These are phyloP conservation scores for Andrena camellia DNA, from an alignment of 2,888 invertebrate genomes.

Conservation along the genomic window DNA sequence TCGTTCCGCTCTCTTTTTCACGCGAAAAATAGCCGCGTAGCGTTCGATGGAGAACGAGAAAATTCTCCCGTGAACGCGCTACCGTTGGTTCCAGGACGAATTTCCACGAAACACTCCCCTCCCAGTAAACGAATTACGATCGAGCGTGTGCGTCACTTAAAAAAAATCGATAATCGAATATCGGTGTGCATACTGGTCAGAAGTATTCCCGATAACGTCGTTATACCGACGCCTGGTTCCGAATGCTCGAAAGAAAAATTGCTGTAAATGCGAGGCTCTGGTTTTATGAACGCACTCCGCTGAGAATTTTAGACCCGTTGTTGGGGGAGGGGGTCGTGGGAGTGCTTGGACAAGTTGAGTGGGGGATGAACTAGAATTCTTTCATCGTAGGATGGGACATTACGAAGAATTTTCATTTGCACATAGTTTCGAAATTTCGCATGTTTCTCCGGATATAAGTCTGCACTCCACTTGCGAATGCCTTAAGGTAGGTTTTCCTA, in stretches of 20 bases:
- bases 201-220: conserved; percentile 30
- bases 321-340: background rate
- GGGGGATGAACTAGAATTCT: background rate
- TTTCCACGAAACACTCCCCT: conserved; percentile 28
- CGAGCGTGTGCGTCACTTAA: conserved; percentile 34
- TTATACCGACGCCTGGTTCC: conserved; percentile 25
- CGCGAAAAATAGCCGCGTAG: conserved; percentile 55
- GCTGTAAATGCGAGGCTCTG: conserved; percentile 17
- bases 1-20: conserved; percentile 37
- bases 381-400: too few species aligned
- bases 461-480: too few species aligned
- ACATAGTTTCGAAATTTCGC: too few species aligned
- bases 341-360: background rate
- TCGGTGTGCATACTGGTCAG: conserved; percentile 25
- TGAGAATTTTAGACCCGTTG: conserved; percentile 1
- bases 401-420: too few species aligned
- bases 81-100: background rate
- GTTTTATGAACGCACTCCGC: conserved; percentile 15
- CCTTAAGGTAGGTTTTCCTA: too few species aligned
- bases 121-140: conserved; percentile 57
- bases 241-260: conserved; percentile 42
- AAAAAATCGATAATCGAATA: conserved; percentile 56
- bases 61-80: conserved; percentile 13
- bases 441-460: too few species aligned
- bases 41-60: conserved; percentile 38